Base-by-base conservation (phyloP, 92 coral and sea anemone genomes). In the Parazoanthus atlanticus region DNA sequence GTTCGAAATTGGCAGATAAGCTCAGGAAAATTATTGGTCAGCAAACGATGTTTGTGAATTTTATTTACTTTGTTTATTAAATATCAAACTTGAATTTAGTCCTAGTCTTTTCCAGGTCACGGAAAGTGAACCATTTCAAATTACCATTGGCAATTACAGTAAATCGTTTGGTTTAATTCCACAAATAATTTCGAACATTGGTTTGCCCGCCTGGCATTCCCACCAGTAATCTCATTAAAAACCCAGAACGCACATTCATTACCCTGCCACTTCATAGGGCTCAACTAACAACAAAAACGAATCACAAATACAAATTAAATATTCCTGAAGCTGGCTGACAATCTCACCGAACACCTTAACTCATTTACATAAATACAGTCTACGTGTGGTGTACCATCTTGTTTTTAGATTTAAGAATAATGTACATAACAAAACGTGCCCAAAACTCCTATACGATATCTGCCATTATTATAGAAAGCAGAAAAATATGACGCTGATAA, bases 201-300 rank as follows among this genome's bases (percentile, higher is more conserved):
- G 56, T 26, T 26, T 26, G 30, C 78, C 64, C 64, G 66, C 65
- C 64, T 28, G 43, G 17, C 23, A 29, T 30, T 41, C 40, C 61
- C 65, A 26, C 58, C 26, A 70, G 87, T 84, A 84, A 84, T 70
- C 64, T 43, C 78, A 84, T 84, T 84, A 70, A 70, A 84, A 84
- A 13, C n/a, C 65, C n/a, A 43, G 64, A 43, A 28, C 43, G 33
- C 86, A 40, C 8, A 38, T 70, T 84, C 87, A 70, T 84, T 84
- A 84, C 38, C 41, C 25, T 7, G 16, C 40, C 66, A 69, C 67
- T 71, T 69, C 79, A 70, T 32, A 47, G 64, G 58, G 61, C 41
- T 26, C 78, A 41, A 70, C 8, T 54, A 71, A 84, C 33, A 84
- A 70, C 77, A 72, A 84, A 38, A 84, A 28, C 43, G 74, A 70